Evolutionary conservation across 2,888 invertebrate genomes (phyloP).

Genomic region (Parnassius glacialis): DNA sequence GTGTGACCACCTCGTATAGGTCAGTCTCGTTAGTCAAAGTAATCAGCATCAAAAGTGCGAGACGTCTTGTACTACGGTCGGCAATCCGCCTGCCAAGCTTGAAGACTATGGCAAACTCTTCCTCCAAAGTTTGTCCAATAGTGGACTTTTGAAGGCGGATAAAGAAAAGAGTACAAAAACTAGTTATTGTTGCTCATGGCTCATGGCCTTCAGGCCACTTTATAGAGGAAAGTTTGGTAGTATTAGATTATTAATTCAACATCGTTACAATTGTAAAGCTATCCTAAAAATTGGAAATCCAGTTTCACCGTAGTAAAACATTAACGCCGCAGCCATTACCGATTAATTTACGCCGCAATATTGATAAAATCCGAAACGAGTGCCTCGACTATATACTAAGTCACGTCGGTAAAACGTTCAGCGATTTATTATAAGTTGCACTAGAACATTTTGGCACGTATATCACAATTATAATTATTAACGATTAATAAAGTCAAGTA

Average conservation of each 20-base stretch:
- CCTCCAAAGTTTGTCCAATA: too few relatives aligned
- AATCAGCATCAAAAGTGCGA: too few relatives aligned
- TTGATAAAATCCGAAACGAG: slow-evolving; percentile 31
- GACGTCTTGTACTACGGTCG: too few relatives aligned
- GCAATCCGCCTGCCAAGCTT: too few relatives aligned
- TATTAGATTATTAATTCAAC: background rate
- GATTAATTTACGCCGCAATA: slow-evolving; percentile 34
- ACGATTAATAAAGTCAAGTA: slow-evolving; percentile 21
- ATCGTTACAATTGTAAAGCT: slow-evolving; percentile 4
- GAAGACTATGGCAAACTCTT: too few relatives aligned
- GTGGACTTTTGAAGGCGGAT: too few relatives aligned
- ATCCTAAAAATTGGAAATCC: slow-evolving; percentile 28
- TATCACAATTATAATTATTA: slow-evolving; percentile 8
- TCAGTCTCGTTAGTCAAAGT: too few relatives aligned
- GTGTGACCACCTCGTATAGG: too few relatives aligned
- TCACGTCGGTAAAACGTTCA: slow-evolving; percentile 25
- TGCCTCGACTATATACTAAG: slow-evolving; percentile 25
- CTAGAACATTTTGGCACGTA: slow-evolving; percentile 25
- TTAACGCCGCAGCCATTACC: slow-evolving; percentile 26
- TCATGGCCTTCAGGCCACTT: too few relatives aligned
- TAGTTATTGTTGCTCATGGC: too few relatives aligned
- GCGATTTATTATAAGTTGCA: slow-evolving; percentile 18
- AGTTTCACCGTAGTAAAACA: slow-evolving; percentile 31
- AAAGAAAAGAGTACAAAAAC: too few relatives aligned
- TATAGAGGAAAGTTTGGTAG: background rate